Conservation (phyloP, 2,888 invertebrate genomes). For the Temnothorax unifasciatus region DNA sequence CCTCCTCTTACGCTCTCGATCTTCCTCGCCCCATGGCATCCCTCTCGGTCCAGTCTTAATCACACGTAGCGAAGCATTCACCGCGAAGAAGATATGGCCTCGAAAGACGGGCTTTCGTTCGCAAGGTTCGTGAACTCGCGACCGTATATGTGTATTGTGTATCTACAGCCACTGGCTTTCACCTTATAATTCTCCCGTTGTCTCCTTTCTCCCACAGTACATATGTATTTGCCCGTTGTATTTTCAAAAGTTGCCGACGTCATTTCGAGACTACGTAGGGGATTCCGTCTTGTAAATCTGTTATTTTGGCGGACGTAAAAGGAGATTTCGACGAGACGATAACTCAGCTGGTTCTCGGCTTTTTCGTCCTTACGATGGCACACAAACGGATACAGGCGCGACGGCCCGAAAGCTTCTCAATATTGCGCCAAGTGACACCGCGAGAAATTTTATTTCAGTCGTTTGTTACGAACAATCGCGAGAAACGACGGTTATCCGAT, state of each 20-base stretch:
- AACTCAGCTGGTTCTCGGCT: slow-evolving; percentile 13
- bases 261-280: slow-evolving; percentile 42
- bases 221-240: slow-evolving; percentile 48
- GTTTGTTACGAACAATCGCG: slow-evolving; percentile 22
- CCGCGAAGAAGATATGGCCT: slow-evolving; percentile 61
- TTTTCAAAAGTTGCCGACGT: slow-evolving; percentile 42
- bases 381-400: not conserved
- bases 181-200: slow-evolving; percentile 1
- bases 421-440: not conserved
- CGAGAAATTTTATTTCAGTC: slow-evolving; percentile 14
- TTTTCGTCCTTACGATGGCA: not conserved
- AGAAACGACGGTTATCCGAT: not conserved
- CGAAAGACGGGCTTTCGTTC: slow-evolving; percentile 47
- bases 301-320: slow-evolving; percentile 58
- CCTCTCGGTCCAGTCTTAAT: slow-evolving; percentile 51
- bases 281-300: slow-evolving; percentile 62
- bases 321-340: slow-evolving; percentile 52
- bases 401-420: not conserved
- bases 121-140: not conserved
- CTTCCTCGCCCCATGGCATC: slow-evolving; percentile 36
- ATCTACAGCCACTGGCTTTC: slow-evolving; percentile 19
- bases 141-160: not conserved
- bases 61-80: slow-evolving; percentile 54
- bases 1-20: slow-evolving; percentile 60
- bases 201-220: slow-evolving; percentile 2